Percentiles rank a stretch among this genome's conserved stretches.
Evolutionary conservation across 2,113 vertebrate species (phyloP).

Genomic region (Manacus vitellinus): DNA sequence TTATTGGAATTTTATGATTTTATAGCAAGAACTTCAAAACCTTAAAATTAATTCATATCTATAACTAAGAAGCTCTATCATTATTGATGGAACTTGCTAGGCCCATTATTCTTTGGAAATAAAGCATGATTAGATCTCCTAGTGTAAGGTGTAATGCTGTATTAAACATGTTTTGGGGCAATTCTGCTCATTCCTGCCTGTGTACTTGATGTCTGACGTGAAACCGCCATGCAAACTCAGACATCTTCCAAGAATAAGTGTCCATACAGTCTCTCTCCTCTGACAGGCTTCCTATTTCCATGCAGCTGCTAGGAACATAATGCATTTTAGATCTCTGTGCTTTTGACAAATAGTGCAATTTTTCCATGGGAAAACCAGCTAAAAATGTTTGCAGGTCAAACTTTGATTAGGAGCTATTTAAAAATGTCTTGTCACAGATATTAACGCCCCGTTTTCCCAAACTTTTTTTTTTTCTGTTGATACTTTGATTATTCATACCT

Average conservation of each 20-base stretch:
- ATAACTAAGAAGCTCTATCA: neutral
- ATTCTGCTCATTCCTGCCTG: neutral
- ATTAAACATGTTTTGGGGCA: neutral
- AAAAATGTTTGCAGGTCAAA: neutral
- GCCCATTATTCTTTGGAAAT: neutral
- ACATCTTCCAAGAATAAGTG: neutral
- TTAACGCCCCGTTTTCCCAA: neutral
- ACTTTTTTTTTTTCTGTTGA: neutral
- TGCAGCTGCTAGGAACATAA: neutral
- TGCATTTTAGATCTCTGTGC: neutral
- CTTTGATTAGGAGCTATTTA: neutral
- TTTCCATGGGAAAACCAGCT: neutral
- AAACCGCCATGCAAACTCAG: neutral
- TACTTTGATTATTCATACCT: neutral
- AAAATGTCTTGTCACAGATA: neutral
- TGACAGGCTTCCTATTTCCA: neutral
- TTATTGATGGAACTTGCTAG: neutral
- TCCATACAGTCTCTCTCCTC: neutral
- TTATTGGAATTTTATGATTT: neutral
- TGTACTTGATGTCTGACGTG: neutral
- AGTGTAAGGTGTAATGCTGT: neutral
- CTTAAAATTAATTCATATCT: neutral
- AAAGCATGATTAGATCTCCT: neutral
- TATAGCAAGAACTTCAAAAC: neutral
- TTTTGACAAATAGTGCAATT: neutral